Conservation (phyloP, 2,113 vertebrate species). For the Hemicordylus capensis region DNA sequence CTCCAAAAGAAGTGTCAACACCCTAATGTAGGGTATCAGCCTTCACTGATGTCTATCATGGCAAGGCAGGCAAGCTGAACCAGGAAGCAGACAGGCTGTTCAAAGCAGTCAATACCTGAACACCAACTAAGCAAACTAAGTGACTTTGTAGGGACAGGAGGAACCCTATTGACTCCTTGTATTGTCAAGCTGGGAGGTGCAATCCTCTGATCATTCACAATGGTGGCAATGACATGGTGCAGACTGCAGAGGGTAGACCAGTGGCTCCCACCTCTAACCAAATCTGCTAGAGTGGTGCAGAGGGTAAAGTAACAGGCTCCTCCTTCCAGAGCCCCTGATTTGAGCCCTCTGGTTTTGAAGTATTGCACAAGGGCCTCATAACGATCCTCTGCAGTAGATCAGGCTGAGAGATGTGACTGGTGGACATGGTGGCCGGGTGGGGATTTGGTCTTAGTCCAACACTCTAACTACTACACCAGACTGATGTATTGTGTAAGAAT, state of each 20-base stretch:
- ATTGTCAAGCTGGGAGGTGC: background rate
- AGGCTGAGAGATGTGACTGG: no score
- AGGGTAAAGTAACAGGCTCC: background rate
- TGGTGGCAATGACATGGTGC: background rate
- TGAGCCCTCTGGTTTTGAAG: no score
- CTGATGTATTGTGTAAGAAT: background rate
- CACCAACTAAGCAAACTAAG: background rate
- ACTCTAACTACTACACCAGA: no score
- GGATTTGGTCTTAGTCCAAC: no score
- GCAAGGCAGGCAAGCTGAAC: no score
- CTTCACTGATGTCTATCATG: no score
- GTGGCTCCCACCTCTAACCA: background rate
- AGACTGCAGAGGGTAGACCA: background rate
- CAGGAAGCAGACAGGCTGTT: no score
- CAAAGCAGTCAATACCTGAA: background rate
- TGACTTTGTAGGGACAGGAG: background rate
- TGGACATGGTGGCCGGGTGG: no score
- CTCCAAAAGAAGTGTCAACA: no score
- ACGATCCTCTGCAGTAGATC: no score
- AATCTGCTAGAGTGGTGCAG: background rate
- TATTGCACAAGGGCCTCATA: no score
- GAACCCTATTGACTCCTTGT: background rate
- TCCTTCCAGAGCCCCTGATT: background rate
- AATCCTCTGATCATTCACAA: background rate
- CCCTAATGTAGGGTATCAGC: no score